Conservation (phyloP, 1,140 invertebrate genomes). For the Tetramorium parvispinum region DNA sequence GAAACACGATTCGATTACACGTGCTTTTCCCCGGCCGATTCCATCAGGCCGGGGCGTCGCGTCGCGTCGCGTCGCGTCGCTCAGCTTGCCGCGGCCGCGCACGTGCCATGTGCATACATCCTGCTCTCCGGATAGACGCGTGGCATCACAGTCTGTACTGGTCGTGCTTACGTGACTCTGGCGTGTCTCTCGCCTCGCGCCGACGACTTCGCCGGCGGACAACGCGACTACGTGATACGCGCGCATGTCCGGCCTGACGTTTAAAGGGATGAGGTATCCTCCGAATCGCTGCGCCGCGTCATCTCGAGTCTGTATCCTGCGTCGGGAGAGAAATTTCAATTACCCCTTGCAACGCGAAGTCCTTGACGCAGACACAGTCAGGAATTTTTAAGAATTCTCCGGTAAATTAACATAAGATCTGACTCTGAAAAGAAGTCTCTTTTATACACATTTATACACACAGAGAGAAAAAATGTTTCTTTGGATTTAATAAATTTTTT, state of each 20-base stretch:
- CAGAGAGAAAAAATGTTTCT: too few species aligned
- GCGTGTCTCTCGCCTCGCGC: slow-evolving; percentile 18
- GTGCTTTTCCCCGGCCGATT: background rate
- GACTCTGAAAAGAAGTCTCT: background rate
- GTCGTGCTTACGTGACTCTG: slow-evolving; percentile 56
- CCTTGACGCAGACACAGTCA: too few species aligned
- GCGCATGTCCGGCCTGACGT: slow-evolving; percentile 5
- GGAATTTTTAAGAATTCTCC: background rate
- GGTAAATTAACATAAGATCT: background rate
- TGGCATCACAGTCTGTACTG: slow-evolving; percentile 80
- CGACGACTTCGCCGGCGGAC: background rate
- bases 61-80: too few species aligned
- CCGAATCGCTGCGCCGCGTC: background rate
- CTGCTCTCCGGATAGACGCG: slow-evolving; percentile 81
- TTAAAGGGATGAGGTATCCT: background rate
- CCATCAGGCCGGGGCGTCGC: background rate
- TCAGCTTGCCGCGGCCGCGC: slow-evolving; percentile 21
- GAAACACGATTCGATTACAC: background rate
- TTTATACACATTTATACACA: background rate
- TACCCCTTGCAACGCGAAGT: too few species aligned
- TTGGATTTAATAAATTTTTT: too few species aligned
- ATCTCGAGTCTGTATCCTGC: background rate
- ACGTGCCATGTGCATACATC: slow-evolving; percentile 66
- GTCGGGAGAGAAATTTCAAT: background rate
- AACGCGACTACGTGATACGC: background rate